phyloP scores from a whole-genome alignment of 1,140 invertebrate genomes.

The Ganaspis sp. region DNA sequence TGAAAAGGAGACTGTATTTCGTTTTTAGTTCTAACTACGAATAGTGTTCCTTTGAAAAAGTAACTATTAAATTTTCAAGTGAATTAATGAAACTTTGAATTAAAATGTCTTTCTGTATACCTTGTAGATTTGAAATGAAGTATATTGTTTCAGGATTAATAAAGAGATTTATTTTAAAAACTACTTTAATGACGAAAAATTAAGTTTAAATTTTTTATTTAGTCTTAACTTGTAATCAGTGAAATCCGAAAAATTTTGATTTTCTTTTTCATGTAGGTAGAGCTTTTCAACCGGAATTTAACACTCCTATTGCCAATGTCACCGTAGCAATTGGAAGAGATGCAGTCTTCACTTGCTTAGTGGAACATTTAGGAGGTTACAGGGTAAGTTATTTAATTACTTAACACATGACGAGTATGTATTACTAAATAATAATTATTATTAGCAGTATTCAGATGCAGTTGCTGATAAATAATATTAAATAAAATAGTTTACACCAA shows the following conservation, averaged over 20 bases:
- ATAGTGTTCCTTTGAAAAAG: no score
- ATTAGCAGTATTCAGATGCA: slow-evolving; percentile 10
- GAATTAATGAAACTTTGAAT: no score
- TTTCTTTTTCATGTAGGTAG: slow-evolving; percentile 75
- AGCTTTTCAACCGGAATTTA: slow-evolving; percentile 90
- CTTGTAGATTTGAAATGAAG: no score
- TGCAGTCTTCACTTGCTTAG: slow-evolving; percentile 90
- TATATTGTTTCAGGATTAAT: no score
- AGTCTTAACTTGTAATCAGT: no score
- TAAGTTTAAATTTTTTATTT: no score
- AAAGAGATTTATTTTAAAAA: slow-evolving; percentile 42
- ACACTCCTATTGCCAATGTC: slow-evolving; percentile 87
- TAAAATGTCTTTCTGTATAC: no score
- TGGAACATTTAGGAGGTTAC: slow-evolving; percentile 91
- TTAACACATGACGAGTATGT: slow-evolving; percentile 44
- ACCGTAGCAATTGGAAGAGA: slow-evolving; percentile 90
- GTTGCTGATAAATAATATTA: no score
- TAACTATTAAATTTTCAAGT: no score
- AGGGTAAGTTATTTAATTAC: slow-evolving; percentile 81
- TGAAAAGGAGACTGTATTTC: no score
- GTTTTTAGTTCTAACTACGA: no score
- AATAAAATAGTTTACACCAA: no score
- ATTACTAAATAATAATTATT: neutral
- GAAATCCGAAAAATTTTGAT: neutral
- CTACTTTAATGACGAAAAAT: neutral